Conservation (phyloP, 2,888 invertebrate genomes). For the Himalopsyche kuldschensis region DNA sequence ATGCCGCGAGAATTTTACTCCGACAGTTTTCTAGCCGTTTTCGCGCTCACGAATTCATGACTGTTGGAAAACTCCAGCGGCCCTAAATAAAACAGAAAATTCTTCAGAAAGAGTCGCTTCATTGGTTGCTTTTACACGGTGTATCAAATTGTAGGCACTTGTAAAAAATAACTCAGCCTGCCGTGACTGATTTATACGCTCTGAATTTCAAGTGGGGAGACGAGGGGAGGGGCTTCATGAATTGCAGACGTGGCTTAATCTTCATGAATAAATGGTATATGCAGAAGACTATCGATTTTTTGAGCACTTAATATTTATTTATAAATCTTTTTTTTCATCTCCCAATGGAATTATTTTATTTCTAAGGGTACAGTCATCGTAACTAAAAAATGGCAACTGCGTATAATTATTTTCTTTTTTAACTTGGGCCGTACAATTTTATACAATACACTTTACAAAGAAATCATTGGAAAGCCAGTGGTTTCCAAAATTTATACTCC, state of each 20-base stretch:
- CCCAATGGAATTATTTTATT: neutral
- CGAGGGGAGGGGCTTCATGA: conserved; percentile 5
- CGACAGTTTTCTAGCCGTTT: neutral
- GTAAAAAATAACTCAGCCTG: neutral
- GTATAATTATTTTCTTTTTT: no score
- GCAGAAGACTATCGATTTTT: neutral
- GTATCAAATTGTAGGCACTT: neutral
- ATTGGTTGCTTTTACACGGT: neutral
- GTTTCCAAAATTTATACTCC: no score
- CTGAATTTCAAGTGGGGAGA: conserved; percentile 18
- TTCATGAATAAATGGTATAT: conserved; percentile 4
- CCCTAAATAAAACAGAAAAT: neutral
- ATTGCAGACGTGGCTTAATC: neutral
- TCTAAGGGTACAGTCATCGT: no score
- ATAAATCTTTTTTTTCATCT: neutral
- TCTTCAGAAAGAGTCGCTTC: neutral
- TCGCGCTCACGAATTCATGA: no score
- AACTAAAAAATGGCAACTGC: no score
- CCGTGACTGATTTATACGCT: conserved; percentile 4
- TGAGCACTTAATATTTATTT: neutral
- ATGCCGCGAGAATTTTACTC: no score
- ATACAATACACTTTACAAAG: no score
- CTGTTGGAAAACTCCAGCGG: neutral
- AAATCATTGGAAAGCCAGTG: no score
- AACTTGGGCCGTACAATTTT: no score